Conservation (phyloP, 2,113 vertebrate species). For the Taurulus bubalis region DNA sequence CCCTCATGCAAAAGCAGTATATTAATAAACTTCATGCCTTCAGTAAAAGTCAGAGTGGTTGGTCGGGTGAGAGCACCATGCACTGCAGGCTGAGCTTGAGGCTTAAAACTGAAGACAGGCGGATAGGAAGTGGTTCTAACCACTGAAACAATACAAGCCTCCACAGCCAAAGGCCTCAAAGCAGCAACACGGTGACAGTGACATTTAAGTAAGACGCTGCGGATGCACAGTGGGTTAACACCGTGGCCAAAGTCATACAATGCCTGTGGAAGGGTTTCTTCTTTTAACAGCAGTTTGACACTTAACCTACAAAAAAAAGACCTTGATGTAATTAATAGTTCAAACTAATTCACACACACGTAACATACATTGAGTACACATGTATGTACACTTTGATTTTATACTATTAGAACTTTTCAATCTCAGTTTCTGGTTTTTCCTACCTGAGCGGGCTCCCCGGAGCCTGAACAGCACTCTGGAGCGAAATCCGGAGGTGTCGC, state of each 20-base stretch:
- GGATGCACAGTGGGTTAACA: constrained; percentile 20
- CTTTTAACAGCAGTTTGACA: not conserved
- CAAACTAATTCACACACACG: not conserved
- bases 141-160: constrained; percentile 18
- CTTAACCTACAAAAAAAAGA: not conserved
- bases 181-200: constrained; percentile 19
- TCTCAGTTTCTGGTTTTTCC: not conserved
- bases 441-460: constrained; percentile 75
- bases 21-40: constrained; percentile 1
- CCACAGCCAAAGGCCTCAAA: constrained; percentile 30
- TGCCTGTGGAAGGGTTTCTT: not conserved
- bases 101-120: not conserved
- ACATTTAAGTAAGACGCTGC: constrained; percentile 42
- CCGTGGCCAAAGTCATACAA: not conserved
- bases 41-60: not conserved
- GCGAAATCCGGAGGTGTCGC: constrained; percentile 75
- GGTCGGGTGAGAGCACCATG: not conserved
- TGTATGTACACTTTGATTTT: not conserved
- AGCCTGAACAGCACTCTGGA: constrained; percentile 67
- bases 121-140: constrained; percentile 73
- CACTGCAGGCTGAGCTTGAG: not conserved
- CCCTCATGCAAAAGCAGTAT: not conserved
- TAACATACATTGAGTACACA: not conserved
- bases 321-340: not conserved
- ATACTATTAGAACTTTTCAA: not conserved